Evolutionary conservation across 2,888 invertebrate genomes (phyloP).

Genomic region (Agrochola lota): DNA sequence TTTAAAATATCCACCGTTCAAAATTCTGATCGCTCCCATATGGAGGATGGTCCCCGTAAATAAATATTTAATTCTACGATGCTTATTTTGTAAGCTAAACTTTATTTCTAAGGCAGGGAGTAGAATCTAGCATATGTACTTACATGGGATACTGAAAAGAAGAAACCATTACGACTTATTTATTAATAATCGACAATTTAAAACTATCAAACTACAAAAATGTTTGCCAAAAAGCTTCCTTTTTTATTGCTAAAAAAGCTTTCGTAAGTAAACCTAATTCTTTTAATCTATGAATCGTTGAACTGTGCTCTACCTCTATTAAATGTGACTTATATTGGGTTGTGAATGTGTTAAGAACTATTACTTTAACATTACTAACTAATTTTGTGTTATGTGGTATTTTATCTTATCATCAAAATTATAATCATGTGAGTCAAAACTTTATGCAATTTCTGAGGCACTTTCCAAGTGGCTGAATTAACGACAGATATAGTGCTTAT

Average conservation of each 20-base stretch:
- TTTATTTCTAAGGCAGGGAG: conserved; percentile 83
- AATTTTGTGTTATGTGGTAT: conserved; percentile 70
- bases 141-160: conserved; percentile 77
- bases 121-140: conserved; percentile 83
- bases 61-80: conserved; percentile 78
- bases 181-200: conserved; percentile 81
- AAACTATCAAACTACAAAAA: conserved; percentile 83
- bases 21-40: conserved; percentile 83
- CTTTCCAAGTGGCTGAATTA: conserved; percentile 84
- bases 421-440: conserved; percentile 74
- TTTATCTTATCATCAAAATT: conserved; percentile 69
- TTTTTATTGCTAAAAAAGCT: conserved; percentile 88
- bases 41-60: conserved; percentile 89
- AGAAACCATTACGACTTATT: conserved; percentile 75
- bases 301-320: conserved; percentile 83
- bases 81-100: conserved; percentile 80
- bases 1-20: conserved; percentile 74
- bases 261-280: conserved; percentile 76
- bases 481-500: conserved; percentile 78
- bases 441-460: conserved; percentile 83
- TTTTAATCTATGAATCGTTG: conserved; percentile 80
- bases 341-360: conserved; percentile 73
- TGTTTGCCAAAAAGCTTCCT: conserved; percentile 85
- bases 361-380: conserved; percentile 70
- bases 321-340: conserved; percentile 77